Evolutionary conservation across 2,797 vertebrate species (phyloP).

Genomic region (Fistularia tabacaria): DNA sequence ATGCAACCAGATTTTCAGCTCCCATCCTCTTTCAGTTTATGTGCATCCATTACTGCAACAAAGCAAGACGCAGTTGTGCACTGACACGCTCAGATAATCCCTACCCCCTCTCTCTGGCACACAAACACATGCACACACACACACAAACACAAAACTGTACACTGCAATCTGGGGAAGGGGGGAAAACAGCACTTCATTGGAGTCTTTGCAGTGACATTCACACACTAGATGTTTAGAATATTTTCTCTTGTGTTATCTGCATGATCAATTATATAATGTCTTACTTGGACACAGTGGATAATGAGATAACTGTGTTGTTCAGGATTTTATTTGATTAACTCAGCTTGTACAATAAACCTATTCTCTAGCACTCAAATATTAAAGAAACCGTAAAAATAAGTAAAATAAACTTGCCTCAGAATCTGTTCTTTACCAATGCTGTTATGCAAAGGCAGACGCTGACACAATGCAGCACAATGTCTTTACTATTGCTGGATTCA

Average conservation of each 20-base stretch:
- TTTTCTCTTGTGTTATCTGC: background rate
- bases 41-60: constrained; percentile 66
- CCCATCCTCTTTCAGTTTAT: constrained; percentile 59
- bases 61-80: constrained; percentile 63
- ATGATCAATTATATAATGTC: constrained; percentile 6
- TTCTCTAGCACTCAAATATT: no score
- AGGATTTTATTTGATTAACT: constrained; percentile 26
- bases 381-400: no score
- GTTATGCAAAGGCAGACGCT: constrained; percentile 36
- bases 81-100: constrained; percentile 55
- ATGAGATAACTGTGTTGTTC: constrained; percentile 15
- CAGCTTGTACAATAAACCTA: constrained; percentile 8
- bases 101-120: constrained; percentile 12
- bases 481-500: constrained; percentile 22
- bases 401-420: no score
- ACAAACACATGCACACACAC: constrained; percentile 6
- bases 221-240: background rate
- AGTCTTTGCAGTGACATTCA: background rate
- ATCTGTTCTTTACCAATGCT: background rate
- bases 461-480: constrained; percentile 20
- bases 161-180: background rate
- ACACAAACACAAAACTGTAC: constrained; percentile 3
- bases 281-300: constrained; percentile 8
- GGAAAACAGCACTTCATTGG: background rate
- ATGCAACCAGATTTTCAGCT: constrained; percentile 51